Conservation (phyloP, 2,797 vertebrate genomes). For the Pseudochirops corinnae region DNA sequence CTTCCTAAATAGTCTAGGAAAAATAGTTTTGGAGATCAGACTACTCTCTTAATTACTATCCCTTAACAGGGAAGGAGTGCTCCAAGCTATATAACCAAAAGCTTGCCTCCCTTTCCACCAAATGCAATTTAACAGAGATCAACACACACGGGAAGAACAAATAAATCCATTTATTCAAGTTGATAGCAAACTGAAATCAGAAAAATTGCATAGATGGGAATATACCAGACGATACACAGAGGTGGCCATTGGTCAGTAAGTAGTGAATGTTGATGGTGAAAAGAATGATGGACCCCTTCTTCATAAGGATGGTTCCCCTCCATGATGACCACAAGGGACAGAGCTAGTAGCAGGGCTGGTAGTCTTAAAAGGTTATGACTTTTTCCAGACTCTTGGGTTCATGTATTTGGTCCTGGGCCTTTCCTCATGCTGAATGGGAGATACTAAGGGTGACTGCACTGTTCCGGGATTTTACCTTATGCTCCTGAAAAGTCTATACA, state of each 20-base stretch:
- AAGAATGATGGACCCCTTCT: neutral
- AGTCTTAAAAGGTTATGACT: neutral
- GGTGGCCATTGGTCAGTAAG: neutral
- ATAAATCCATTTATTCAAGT: no score
- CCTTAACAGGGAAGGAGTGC: no score
- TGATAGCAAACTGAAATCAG: no score
- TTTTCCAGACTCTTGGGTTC: neutral
- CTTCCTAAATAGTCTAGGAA: no score
- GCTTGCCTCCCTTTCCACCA: no score
- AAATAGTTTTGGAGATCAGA: no score
- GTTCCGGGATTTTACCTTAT: neutral
- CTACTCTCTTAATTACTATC: no score
- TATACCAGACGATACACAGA: no score
- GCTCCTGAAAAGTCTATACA: neutral
- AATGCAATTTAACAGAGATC: no score
- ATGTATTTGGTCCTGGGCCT: neutral
- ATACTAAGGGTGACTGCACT: neutral
- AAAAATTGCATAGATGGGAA: no score
- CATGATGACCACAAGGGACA: neutral
- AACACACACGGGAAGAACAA: no score
- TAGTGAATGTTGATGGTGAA: neutral
- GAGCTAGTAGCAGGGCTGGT: neutral
- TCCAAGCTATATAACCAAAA: no score
- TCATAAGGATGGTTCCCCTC: neutral
- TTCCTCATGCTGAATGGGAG: neutral